Evolutionary conservation across 1,140 invertebrate species (phyloP).

Genomic region (Drosophila miranda): DNA sequence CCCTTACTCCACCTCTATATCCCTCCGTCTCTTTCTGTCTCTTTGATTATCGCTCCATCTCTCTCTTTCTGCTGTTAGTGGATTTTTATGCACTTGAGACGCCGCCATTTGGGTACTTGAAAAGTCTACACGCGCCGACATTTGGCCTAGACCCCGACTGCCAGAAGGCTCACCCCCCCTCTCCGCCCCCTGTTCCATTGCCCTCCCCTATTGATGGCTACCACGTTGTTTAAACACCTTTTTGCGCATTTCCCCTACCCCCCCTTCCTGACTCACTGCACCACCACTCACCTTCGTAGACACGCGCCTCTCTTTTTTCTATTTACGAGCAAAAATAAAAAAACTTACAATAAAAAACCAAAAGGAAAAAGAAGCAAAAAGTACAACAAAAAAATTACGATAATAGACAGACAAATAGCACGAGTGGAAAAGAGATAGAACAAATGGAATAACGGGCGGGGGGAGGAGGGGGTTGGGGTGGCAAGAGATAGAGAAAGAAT

Average conservation of each 20-base stretch:
- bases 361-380: constrained; percentile 4
- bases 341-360: constrained; percentile 59
- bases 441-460: constrained; percentile 4
- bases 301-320: constrained; percentile 33
- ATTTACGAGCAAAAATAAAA: constrained; percentile 56
- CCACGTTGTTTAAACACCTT: too few relatives aligned
- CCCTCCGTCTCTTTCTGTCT: background rate
- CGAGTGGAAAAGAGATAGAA: background rate
- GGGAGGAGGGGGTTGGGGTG: background rate
- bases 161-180: background rate
- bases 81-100: constrained; percentile 65
- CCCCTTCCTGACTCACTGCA: background rate
- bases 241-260: background rate
- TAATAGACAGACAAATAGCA: constrained; percentile 59
- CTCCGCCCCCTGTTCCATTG: background rate
- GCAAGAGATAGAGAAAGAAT: constrained; percentile 13
- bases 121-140: constrained; percentile 66
- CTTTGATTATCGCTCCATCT: background rate
- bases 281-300: constrained; percentile 55
- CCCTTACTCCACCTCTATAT: background rate
- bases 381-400: constrained; percentile 55
- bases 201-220: background rate
- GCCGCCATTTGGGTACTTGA: constrained; percentile 55
- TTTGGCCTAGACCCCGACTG: constrained; percentile 43
- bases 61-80: constrained; percentile 24